A percentile compares a stretch with the other conserved stretches of the same genome.
Evolutionary conservation across 2,888 invertebrate genomes (phyloP).

Genomic region (Erpobdella octoculata): DNA sequence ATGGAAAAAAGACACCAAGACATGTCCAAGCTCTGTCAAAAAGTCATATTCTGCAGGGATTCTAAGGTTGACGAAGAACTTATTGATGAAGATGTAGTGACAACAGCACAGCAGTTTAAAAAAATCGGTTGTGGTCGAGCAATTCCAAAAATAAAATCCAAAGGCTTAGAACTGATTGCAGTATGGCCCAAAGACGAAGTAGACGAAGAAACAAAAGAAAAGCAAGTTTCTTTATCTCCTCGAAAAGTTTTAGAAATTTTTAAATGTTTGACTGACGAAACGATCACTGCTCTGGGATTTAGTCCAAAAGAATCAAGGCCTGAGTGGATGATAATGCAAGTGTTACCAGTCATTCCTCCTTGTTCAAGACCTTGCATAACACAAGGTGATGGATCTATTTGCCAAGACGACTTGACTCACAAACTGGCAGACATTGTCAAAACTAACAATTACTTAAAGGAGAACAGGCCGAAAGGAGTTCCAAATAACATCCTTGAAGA

Average conservation of each 20-base stretch:
- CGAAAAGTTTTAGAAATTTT: slow-evolving; percentile 95
- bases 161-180: slow-evolving; percentile 83
- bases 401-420: slow-evolving; percentile 97
- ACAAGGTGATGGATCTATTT: slow-evolving; percentile 95
- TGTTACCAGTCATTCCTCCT: slow-evolving; percentile 90
- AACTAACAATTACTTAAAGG: slow-evolving; percentile 84
- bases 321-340: slow-evolving; percentile 98
- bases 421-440: slow-evolving; percentile 97
- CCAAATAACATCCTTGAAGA: slow-evolving; percentile 94
- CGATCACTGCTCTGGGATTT: slow-evolving; percentile 58
- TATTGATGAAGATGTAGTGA: slow-evolving; percentile 35
- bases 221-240: slow-evolving; percentile 70
- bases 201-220: slow-evolving; percentile 48
- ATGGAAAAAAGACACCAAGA: slow-evolving; percentile 85
- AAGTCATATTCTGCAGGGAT: slow-evolving; percentile 94
- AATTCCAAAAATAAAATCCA: slow-evolving; percentile 82
- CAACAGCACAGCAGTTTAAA: slow-evolving; percentile 48
- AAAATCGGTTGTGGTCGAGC: slow-evolving; percentile 97
- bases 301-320: slow-evolving; percentile 88
- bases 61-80: slow-evolving; percentile 86
- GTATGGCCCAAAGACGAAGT: slow-evolving; percentile 69
- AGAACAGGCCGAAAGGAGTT: slow-evolving; percentile 85
- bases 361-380: slow-evolving; percentile 94
- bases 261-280: slow-evolving; percentile 75
- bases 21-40: slow-evolving; percentile 95